Evolutionary conservation across 1,140 invertebrate genomes (phyloP).

Genomic region (Mylabris phalerata): DNA sequence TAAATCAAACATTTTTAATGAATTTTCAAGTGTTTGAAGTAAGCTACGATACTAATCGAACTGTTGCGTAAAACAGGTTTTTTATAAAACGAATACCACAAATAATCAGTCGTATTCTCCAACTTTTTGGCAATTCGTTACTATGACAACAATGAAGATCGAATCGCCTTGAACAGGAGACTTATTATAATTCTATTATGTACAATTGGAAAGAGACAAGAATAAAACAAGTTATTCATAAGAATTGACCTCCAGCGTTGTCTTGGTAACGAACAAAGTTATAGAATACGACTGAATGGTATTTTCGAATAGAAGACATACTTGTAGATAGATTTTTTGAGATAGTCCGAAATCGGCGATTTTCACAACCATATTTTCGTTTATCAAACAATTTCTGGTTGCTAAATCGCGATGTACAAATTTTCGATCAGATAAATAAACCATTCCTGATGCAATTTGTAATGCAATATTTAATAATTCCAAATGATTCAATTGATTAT

Average conservation of each 20-base stretch:
- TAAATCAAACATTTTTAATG: too few species aligned
- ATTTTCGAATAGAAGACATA: conserved; percentile 2
- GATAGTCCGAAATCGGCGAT: conserved; percentile 94
- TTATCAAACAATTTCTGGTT: conserved; percentile 91
- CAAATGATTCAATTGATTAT: conserved; percentile 57
- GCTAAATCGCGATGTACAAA: conserved; percentile 95
- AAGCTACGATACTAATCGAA: too few species aligned
- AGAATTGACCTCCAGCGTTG: too few species aligned
- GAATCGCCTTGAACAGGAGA: too few species aligned
- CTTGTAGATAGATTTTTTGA: conserved; percentile 80
- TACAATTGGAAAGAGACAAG: neutral
- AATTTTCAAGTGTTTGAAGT: too few species aligned
- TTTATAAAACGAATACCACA: neutral
- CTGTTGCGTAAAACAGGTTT: too few species aligned
- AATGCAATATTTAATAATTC: conserved; percentile 76
- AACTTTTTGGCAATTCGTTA: too few species aligned
- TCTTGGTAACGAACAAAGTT: too few species aligned
- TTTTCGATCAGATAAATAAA: conserved; percentile 88
- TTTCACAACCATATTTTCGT: conserved; percentile 90
- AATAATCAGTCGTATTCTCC: too few species aligned
- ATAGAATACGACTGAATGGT: too few species aligned
- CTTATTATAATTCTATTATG: neutral
- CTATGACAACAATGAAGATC: too few species aligned
- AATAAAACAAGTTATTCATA: neutral
- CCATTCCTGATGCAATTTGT: conserved; percentile 90